Base-by-base conservation (phyloP, 1,140 invertebrate species). In the Acromyrmex echinatior region DNA sequence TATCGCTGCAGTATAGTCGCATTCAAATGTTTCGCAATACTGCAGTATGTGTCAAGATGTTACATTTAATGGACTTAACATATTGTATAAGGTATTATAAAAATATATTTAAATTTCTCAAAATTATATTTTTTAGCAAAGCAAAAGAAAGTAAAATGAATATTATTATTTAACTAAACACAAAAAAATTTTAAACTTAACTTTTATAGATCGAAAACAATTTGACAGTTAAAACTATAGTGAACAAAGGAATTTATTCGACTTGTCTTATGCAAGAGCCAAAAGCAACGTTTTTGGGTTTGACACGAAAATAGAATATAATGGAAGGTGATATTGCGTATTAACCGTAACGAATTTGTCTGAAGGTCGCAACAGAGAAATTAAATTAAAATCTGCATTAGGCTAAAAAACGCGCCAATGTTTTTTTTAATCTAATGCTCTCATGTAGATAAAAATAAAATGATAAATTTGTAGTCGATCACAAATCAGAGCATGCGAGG, bases 251-350 rank as follows among this genome's bases (percentile, higher is more conserved):
- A 56, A 58, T 51, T 31, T 65, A 81, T 18, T 45, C 10, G 16
- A 31, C 21, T 18, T 5, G 16, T 35, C 39, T 49, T 60, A n/a
- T 16, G 25, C 28, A 70, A 56, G 14, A 25, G 16, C 16, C 10
- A 45, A 14, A 81, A 16, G n/a, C 28, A 63, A 3, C 14, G 74
- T 28, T 31, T 60, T 60, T 25, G 35, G 3, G 12, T 21, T 45
- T 39, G 53, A 58, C 31, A 28, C 65, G 16, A 81, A 58, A 81
- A 81, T 71, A 81, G 65, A 58, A 70, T 45, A 14, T 81, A 81
- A 70, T 70, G 70, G 35, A 58, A 73, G 65, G 25, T 62, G 78
- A n/a, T 28, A 70, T 70, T 81, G 51, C 63, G 63, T 81, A 81
- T 65, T 56, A 81, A 49, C 18, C 65, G 51, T 35, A 49, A 28